Base-by-base conservation (phyloP, 2,113 vertebrate species). In the Gallinago media region DNA sequence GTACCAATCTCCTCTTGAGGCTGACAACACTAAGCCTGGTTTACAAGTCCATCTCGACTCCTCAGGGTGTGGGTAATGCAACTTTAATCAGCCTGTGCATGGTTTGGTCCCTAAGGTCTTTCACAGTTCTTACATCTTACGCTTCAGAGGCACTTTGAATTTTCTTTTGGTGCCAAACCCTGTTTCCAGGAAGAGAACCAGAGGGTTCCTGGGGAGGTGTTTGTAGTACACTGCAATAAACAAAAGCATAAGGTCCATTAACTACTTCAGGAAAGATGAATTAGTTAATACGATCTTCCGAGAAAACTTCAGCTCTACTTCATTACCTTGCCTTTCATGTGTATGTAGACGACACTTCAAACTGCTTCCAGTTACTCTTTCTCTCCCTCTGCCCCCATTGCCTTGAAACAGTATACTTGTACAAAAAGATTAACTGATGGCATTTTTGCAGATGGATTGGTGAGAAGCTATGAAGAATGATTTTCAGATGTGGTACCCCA, bases 241-340 rank as follows among this genome's bases (percentile, higher is more conserved):
- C 84, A 95, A 91, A 98, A 97, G 74, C 86, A 94, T 70, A 88
- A 96, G 94, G 82, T 91, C 36, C 85, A 94, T 91, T 92, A 95
- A 88, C 84, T 97, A 94, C 93, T 94, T 97, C 83, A 97, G 81
- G 86, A 94, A 92, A 97, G 88, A 96, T 91, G 52, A 94, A 80
- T 91, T 88, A 63, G 32, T 85, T 81, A 92, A 76, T 54, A 71
- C 68, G 38, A 94, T 94, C 66, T 96, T 93, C 67, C 31, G 1
- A 88, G 77, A 77, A 86, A 91, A 65, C 25, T 94, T 93, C 65
- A 88, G 76, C 94, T 96, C 13, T 81, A 13, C 61, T 87, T 82
- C 46, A 61, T 81, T 88, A 94, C 52, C 44, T 94, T 93, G 67
- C 62, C 59, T 97, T 97, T 89, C 19, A 82, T 89, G 84, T 96